Percentiles rank a stretch among this genome's conserved stretches.
Evolutionary conservation across 92 coral and sea anemone genomes (phyloP).

Genomic region (Zoanthus sociatus): DNA sequence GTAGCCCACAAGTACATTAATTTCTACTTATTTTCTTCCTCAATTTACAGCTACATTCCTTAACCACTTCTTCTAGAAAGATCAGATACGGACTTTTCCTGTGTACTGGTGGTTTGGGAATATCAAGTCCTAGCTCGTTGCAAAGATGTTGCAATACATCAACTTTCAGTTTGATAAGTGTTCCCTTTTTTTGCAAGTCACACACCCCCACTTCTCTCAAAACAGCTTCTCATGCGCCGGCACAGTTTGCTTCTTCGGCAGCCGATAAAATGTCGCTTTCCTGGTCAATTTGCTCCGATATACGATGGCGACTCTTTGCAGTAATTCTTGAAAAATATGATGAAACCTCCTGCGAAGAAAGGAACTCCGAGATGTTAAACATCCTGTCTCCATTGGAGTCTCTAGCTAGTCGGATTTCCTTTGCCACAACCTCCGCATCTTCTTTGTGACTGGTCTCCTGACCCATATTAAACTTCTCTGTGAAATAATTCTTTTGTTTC

Average conservation of each 20-base stretch:
- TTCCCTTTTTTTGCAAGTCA: neutral
- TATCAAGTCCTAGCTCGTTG: neutral
- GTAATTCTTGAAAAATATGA: constrained; percentile 48
- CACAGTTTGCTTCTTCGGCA: neutral
- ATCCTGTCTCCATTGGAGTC: constrained; percentile 18
- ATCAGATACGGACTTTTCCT: neutral
- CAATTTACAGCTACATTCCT: neutral
- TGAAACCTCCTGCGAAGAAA: constrained; percentile 40
- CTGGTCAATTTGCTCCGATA: neutral
- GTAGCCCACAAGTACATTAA: no score
- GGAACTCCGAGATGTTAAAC: constrained; percentile 34
- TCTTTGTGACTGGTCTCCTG: constrained; percentile 38
- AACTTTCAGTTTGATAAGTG: neutral
- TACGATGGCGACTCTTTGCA: constrained; percentile 12
- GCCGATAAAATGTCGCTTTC: neutral
- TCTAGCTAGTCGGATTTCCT: constrained; percentile 51
- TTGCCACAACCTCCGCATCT: constrained; percentile 37
- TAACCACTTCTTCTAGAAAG: neutral
- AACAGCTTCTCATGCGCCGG: neutral
- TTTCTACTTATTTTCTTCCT: no score
- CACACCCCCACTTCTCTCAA: neutral
- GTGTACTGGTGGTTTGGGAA: neutral
- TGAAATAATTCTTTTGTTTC: constrained; percentile 35
- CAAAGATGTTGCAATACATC: neutral
- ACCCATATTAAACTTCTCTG: neutral